A percentile compares a stretch with the other conserved stretches of the same genome.
phyloP scores from a whole-genome alignment of 2,113 vertebrate genomes.

The Nesogale talazaci region DNA sequence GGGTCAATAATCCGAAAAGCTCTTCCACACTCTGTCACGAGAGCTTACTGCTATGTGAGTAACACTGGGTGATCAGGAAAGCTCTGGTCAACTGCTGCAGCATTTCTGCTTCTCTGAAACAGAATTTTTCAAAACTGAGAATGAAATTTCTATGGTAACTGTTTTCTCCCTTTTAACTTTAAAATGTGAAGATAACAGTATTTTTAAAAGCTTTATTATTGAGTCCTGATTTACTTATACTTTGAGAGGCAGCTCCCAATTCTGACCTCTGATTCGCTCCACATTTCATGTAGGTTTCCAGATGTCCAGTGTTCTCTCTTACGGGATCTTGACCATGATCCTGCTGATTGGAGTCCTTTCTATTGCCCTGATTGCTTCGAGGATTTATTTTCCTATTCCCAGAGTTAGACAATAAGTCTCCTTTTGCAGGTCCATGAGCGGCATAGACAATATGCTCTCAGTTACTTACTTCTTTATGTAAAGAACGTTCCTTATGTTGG shows the following conservation, averaged over 20 bases:
- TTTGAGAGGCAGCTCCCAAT: background rate
- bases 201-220: background rate
- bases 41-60: background rate
- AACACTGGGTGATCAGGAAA: background rate
- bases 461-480: too few relatives aligned
- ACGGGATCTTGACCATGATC: background rate
- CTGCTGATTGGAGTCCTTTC: background rate
- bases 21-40: background rate
- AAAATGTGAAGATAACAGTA: background rate
- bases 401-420: background rate
- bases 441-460: too few relatives aligned
- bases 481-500: too few relatives aligned
- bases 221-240: background rate
- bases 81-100: background rate
- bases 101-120: background rate
- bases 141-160: background rate
- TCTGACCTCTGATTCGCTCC: background rate
- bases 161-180: background rate
- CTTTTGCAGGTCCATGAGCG: background rate
- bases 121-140: slow-evolving; percentile 11
- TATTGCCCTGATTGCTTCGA: background rate
- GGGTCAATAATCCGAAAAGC: background rate
- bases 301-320: background rate
- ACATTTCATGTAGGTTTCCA: background rate
- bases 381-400: background rate